These are phyloP conservation scores for Hydrochoerus hydrochaeris DNA, from an alignment of 2,113 vertebrate genomes.

Conservation along the genomic window DNA sequence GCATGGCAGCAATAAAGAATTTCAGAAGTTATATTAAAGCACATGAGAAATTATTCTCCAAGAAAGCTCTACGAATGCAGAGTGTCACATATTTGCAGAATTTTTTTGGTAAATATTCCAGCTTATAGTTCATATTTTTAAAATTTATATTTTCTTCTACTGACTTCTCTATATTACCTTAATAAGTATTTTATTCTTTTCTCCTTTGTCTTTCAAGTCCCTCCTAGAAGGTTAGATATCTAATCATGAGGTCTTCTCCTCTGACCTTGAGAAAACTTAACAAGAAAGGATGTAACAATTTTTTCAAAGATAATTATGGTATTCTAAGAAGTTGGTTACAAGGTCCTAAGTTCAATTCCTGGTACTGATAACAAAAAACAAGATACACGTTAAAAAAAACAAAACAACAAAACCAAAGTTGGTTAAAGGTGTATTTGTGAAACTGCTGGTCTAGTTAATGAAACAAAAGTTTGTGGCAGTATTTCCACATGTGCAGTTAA, in stretches of 20 bases:
- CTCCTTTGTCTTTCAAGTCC: background rate
- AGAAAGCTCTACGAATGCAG: background rate
- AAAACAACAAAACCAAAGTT: background rate
- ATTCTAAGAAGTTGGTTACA: background rate
- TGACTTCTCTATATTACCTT: background rate
- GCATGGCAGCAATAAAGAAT: background rate
- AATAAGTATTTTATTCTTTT: background rate
- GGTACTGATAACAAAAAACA: too few species aligned
- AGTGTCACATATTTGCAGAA: background rate
- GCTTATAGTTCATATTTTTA: background rate
- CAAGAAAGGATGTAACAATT: background rate
- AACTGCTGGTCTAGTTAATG: background rate
- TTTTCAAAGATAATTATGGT: background rate
- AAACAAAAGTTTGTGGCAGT: background rate
- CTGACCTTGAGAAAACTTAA: conserved; percentile 27
- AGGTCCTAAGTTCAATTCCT: too few species aligned
- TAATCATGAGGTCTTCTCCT: background rate
- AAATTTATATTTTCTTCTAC: background rate
- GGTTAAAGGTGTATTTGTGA: background rate
- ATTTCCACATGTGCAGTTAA: background rate
- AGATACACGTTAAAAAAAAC: too few species aligned
- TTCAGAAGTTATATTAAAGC: conserved; percentile 51
- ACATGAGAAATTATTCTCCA: conserved; percentile 8
- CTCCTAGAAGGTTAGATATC: background rate
- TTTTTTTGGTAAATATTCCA: background rate